A percentile compares a stretch with the other conserved stretches of the same genome.
phyloP scores from a whole-genome alignment of 1,140 invertebrate species.

The Dysdera silvatica region DNA sequence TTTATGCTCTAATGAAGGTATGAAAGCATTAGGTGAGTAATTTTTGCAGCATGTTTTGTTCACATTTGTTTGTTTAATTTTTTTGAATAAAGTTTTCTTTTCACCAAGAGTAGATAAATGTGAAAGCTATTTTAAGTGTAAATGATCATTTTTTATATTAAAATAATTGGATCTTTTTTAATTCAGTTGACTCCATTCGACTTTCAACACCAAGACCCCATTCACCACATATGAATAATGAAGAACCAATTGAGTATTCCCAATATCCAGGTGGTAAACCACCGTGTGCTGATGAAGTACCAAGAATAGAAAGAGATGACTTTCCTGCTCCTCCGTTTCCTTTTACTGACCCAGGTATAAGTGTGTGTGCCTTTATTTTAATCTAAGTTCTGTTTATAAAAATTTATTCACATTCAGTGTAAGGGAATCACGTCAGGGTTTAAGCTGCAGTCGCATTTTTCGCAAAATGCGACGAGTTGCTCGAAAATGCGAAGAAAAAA shows the following conservation, averaged over 20 bases:
- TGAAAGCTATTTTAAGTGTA: not conserved
- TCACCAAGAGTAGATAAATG: too few species aligned
- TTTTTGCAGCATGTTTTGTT: not conserved
- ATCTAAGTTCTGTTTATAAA: too few species aligned
- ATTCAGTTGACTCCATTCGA: conserved; percentile 59
- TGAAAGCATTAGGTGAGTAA: conserved; percentile 17
- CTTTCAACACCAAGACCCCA: conserved; percentile 80
- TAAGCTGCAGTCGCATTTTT: too few species aligned
- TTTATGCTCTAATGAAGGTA: not conserved
- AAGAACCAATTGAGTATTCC: conserved; percentile 93
- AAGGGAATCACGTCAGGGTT: too few species aligned
- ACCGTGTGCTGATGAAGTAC: conserved; percentile 75
- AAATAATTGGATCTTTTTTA: not conserved
- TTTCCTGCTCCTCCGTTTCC: conserved; percentile 98
- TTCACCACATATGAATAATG: conserved; percentile 91
- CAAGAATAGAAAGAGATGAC: conserved; percentile 95
- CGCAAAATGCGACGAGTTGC: too few species aligned
- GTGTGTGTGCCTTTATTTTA: too few species aligned
- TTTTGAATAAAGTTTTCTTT: too few species aligned
- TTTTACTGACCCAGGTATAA: conserved; percentile 83
- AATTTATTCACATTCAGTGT: too few species aligned
- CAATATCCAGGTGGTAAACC: conserved; percentile 94
- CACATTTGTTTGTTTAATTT: not conserved
- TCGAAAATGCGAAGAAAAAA: too few species aligned
- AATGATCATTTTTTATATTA: not conserved